Evolutionary conservation across 2,888 invertebrate genomes (phyloP).

Genomic region (Camptogramma bilineatum): DNA sequence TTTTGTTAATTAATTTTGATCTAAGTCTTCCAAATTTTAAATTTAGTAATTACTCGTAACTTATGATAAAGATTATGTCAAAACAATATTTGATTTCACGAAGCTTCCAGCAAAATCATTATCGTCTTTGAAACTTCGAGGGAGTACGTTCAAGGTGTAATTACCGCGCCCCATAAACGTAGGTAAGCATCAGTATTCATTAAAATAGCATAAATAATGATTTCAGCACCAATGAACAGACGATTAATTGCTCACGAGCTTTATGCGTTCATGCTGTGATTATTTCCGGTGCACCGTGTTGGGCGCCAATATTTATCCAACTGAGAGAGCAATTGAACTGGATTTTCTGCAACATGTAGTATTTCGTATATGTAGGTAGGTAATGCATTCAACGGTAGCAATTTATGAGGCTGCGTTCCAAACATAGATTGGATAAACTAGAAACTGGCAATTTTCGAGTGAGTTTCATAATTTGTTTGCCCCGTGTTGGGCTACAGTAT

Average conservation of each 20-base stretch:
- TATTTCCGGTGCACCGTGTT: constrained; percentile 15
- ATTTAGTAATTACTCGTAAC: background rate
- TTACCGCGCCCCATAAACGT: background rate
- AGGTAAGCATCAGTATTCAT: too few relatives aligned
- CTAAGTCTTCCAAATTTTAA: background rate
- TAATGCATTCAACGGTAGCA: background rate
- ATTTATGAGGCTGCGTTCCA: background rate
- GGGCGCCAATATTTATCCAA: constrained; percentile 19
- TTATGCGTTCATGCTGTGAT: constrained; percentile 15
- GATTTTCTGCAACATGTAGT: background rate
- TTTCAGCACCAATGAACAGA: constrained; percentile 20
- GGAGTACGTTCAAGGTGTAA: background rate
- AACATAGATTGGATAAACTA: background rate
- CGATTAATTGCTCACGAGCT: constrained; percentile 12
- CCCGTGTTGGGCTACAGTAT: background rate
- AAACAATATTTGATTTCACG: constrained; percentile 4
- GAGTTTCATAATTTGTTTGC: background rate
- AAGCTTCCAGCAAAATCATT: constrained; percentile 1
- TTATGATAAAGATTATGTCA: constrained; percentile 8
- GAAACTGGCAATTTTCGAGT: background rate
- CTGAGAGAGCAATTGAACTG: constrained; percentile 1
- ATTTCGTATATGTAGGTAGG: background rate
- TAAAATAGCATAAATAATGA: background rate
- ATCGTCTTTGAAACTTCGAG: background rate
- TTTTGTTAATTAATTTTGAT: too few relatives aligned